phyloP scores from a whole-genome alignment of 1,140 invertebrate species.

The Harlomillsia oculata region DNA sequence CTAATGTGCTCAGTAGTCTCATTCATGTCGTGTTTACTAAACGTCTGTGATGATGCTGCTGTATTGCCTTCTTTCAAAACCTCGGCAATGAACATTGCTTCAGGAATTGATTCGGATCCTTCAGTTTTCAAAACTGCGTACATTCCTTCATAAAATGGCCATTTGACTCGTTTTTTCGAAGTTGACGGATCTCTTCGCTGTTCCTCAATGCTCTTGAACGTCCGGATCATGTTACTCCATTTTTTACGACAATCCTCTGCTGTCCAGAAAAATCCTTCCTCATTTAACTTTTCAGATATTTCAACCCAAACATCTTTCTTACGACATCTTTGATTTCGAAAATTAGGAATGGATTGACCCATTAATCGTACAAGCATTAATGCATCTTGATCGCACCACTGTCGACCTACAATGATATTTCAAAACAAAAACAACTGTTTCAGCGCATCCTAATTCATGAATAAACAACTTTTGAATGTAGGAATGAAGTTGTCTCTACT shows the following conservation, averaged over 20 bases:
- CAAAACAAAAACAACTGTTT: neutral
- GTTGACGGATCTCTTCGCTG: neutral
- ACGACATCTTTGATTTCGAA: conserved; percentile 2
- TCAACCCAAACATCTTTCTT: conserved; percentile 19
- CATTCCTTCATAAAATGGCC: conserved; percentile 11
- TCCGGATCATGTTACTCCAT: conserved; percentile 21
- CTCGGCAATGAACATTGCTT: neutral
- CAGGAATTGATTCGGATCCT: conserved; percentile 1
- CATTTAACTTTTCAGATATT: neutral
- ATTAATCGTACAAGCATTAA: neutral
- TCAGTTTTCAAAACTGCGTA: neutral
- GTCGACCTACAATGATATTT: neutral
- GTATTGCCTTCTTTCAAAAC: neutral
- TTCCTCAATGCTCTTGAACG: conserved; percentile 16
- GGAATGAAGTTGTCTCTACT: too few relatives aligned
- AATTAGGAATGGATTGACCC: neutral
- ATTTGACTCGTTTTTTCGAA: conserved; percentile 1
- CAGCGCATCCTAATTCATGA: too few relatives aligned
- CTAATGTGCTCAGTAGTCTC: too few relatives aligned
- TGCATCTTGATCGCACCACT: conserved; percentile 10
- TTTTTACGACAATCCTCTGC: conserved; percentile 16
- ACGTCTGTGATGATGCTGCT: too few relatives aligned
- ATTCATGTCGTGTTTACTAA: too few relatives aligned
- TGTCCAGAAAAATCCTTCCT: neutral
- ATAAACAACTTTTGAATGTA: too few relatives aligned